Percentiles rank a stretch among this genome's conserved stretches.
phyloP scores from a whole-genome alignment of 2,797 vertebrate species.

The Coracias cyanogaster region DNA sequence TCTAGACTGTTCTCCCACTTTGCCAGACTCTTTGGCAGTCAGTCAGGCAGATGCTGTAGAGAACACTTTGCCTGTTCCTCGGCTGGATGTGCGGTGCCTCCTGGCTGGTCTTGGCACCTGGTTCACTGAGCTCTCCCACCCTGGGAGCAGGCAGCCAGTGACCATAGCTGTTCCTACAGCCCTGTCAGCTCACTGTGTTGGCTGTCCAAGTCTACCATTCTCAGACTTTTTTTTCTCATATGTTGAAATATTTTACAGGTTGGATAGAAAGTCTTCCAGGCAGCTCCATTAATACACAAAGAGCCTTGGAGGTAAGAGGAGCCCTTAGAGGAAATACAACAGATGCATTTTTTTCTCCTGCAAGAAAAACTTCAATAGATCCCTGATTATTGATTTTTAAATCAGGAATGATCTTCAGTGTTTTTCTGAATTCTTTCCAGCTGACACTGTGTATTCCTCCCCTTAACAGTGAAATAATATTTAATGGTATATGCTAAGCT shows the following conservation, averaged over 20 bases:
- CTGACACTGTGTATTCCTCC: neutral
- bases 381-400: neutral
- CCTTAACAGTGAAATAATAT: neutral
- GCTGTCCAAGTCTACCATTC: neutral
- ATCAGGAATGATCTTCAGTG: neutral
- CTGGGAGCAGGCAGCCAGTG: neutral
- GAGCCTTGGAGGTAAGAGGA: neutral
- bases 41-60: neutral
- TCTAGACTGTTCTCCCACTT: neutral
- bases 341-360: neutral
- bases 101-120: neutral
- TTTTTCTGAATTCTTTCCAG: neutral
- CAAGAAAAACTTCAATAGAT: neutral
- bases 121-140: neutral
- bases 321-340: neutral
- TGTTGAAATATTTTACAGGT: neutral
- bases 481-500: neutral
- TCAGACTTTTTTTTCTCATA: neutral
- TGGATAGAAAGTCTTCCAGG: neutral
- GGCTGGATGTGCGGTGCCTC: neutral
- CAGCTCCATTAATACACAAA: neutral
- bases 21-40: neutral
- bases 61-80: neutral
- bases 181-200: neutral
- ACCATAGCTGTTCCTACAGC: neutral